Evolutionary conservation across 2,797 vertebrate species (phyloP).

Genomic region (Amblyraja radiata): DNA sequence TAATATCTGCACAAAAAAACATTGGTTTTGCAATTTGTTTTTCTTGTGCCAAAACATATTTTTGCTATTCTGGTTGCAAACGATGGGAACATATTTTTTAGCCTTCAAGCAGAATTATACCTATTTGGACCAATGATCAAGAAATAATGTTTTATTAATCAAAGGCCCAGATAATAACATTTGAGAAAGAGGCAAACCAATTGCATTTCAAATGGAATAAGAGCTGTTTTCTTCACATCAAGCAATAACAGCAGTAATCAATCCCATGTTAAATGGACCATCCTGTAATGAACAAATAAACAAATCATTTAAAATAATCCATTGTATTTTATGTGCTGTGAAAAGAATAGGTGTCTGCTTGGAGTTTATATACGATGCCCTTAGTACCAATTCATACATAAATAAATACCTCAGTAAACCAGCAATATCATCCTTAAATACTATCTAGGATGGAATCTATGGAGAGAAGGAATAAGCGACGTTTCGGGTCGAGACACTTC

Average conservation of each 20-base stretch:
- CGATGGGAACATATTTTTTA: background rate
- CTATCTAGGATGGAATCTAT: background rate
- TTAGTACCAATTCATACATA: background rate
- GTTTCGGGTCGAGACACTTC: no score
- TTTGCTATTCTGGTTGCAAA: background rate
- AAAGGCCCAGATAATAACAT: background rate
- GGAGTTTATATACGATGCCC: background rate
- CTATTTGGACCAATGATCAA: background rate
- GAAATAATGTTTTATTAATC: background rate
- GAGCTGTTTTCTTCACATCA: background rate
- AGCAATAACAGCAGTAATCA: background rate
- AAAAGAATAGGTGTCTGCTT: background rate
- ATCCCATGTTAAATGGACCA: background rate
- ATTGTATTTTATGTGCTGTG: background rate
- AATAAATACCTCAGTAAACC: background rate
- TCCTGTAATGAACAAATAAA: background rate
- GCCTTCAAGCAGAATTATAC: background rate
- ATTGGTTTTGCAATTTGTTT: background rate
- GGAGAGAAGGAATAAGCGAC: no score
- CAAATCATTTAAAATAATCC: background rate
- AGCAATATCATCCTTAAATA: background rate
- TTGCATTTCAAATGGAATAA: background rate
- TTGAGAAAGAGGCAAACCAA: background rate
- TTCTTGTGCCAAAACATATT: background rate
- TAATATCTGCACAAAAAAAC: background rate